A percentile compares a stretch with the other conserved stretches of the same genome.
phyloP scores from a whole-genome alignment of 2,113 vertebrate species.

The Physeter macrocephalus region DNA sequence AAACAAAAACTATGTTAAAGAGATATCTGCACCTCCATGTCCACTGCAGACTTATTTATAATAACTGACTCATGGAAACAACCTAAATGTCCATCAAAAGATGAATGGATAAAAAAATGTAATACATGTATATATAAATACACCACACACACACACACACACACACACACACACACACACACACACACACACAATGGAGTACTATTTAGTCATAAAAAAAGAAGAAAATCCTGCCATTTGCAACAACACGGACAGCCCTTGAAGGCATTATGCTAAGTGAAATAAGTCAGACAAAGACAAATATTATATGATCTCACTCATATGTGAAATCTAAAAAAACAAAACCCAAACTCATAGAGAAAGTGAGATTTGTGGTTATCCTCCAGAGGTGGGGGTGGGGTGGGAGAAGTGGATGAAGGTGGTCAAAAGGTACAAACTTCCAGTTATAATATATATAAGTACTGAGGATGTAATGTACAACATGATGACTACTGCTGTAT shows the following conservation, averaged over 20 bases:
- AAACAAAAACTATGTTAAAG: not conserved
- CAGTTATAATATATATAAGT: not conserved
- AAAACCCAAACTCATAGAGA: not conserved
- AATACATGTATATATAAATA: not conserved
- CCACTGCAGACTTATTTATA: not conserved
- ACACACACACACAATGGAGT: not conserved
- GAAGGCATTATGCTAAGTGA: not conserved
- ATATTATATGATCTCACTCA: not conserved
- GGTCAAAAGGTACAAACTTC: not conserved
- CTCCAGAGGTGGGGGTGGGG: not conserved
- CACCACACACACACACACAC: not conserved
- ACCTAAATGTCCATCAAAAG: not conserved
- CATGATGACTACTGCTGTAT: too few relatives aligned
- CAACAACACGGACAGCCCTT: not conserved
- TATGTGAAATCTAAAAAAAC: not conserved
- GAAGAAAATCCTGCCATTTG: not conserved
- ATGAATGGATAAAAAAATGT: not conserved
- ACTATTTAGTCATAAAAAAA: not conserved
- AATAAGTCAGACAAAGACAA: not conserved
- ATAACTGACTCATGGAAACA: not conserved
- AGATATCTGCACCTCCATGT: not conserved
- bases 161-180: not conserved
- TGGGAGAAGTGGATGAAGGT: not conserved
- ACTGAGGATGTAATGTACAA: too few relatives aligned
- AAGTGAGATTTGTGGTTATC: not conserved